Evolutionary conservation across 2,888 invertebrate genomes (phyloP).

Genomic region (Helicoverpa assulta): DNA sequence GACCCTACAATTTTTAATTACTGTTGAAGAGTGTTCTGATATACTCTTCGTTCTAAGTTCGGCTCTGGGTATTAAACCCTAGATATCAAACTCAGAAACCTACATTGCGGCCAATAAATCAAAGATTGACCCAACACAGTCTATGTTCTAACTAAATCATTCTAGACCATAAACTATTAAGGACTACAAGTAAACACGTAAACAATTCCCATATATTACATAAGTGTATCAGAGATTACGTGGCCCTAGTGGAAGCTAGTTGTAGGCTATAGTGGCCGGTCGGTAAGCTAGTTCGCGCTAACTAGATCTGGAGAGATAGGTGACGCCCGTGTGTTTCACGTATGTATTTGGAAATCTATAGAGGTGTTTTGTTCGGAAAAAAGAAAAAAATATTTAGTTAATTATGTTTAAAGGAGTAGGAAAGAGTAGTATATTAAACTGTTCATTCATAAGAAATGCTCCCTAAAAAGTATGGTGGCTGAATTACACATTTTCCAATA

Average conservation of each 20-base stretch:
- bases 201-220: conserved; percentile 59
- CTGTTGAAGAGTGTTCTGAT: too few relatives aligned
- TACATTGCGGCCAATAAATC: too few relatives aligned
- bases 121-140: too few relatives aligned
- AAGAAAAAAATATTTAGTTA: too few relatives aligned
- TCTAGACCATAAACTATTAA: conserved; percentile 25
- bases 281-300: conserved; percentile 26
- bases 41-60: too few relatives aligned
- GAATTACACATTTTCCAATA: too few relatives aligned
- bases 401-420: background rate
- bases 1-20: too few relatives aligned
- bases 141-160: background rate
- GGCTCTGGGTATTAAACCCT: too few relatives aligned
- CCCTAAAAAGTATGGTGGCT: too few relatives aligned
- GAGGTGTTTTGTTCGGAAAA: too few relatives aligned
- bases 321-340: conserved; percentile 48
- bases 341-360: conserved; percentile 48
- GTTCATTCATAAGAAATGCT: too few relatives aligned
- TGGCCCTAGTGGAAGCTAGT: conserved; percentile 59
- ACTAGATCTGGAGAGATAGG: conserved; percentile 53
- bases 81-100: too few relatives aligned
- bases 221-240: conserved; percentile 66
- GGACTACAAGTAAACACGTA: conserved; percentile 14
- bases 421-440: background rate
- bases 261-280: conserved; percentile 2